Base-by-base conservation (phyloP, 2,888 invertebrate genomes). In the Hirtodrosophila histrioides region DNA sequence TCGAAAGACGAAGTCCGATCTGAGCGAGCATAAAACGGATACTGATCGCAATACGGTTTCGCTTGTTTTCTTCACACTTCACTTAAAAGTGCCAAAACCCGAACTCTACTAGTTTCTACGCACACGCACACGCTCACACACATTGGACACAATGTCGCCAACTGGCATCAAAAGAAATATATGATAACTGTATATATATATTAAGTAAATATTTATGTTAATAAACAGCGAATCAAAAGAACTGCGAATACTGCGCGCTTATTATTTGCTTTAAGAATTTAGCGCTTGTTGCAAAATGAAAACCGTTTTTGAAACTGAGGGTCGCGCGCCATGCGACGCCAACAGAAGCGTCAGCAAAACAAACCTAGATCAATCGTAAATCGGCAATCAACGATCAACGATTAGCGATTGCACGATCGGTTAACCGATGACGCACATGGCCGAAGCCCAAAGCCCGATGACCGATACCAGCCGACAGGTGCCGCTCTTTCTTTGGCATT, bases 211-310 rank as follows among this genome's bases (percentile, higher is more conserved):
- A 86, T 74, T 68, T 75, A 68, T 78, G 69, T 61, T 76, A 77
- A 79, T 69, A 75, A 82, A 82, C 65, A 73, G 55, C 60, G 58
- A 75, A 82, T 75, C 69, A 67, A 74, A 78, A 83, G 78, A 85
- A 82, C 75, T 58, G 78, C 68, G 70, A 74, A 70, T 63, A 71
- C 72, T 70, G 72, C 69, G 78, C 67, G 78, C 62, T 70, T 83
- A 69, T 70, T 83, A 69, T 85, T 85, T 86, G 75, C 78, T 53
- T 67, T 72, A 67, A 64, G 69, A 83, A 84, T 85, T 86, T 65
- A 69, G 63, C 70, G 73, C 80, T 86, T 84, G 84, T 78, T 86
- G 84, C 84, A 64, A 86, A 86, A 76, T 71, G 75, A 69, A 78
- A 84, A 80, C 70, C 72, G 78, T 71, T 86, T 83, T 71, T 75